Conservation (phyloP, 2,113 vertebrate species). For the Emydocephalus ijimae region DNA sequence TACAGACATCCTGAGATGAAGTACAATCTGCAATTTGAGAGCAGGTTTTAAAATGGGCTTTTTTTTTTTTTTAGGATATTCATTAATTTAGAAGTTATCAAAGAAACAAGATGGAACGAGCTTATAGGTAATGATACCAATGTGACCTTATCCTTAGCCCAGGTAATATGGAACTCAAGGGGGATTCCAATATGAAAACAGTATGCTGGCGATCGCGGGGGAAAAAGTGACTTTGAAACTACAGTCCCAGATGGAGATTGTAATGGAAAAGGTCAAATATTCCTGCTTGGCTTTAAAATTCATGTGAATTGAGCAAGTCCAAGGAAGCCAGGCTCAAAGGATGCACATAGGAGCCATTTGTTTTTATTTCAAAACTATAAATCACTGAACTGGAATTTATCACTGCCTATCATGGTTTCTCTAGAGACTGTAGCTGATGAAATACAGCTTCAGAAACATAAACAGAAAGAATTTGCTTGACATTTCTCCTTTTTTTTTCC, state of each 20-base stretch:
- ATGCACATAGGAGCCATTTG: constrained; percentile 8
- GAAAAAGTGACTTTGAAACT: neutral
- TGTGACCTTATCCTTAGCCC: neutral
- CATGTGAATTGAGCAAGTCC: neutral
- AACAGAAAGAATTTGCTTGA: neutral
- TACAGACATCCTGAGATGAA: neutral
- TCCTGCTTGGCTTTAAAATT: neutral
- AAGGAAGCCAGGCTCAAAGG: neutral
- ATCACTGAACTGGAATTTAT: constrained; percentile 17
- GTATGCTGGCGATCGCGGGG: neutral
- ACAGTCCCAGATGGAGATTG: neutral
- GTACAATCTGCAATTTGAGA: neutral
- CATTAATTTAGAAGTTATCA: neutral
- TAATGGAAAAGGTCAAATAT: constrained; percentile 2
- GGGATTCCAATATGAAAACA: neutral
- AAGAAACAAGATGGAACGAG: neutral
- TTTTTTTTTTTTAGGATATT: no score
- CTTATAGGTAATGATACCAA: neutral
- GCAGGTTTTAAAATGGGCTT: neutral
- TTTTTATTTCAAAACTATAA: constrained; percentile 17
- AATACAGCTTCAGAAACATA: neutral
- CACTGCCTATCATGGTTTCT: constrained; percentile 8
- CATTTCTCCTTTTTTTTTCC: neutral
- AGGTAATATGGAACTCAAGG: neutral
- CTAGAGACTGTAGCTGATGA: neutral